These are phyloP conservation scores for Heteromormyrus szaboi DNA, from an alignment of 2,797 vertebrate genomes.

Conservation along the genomic window DNA sequence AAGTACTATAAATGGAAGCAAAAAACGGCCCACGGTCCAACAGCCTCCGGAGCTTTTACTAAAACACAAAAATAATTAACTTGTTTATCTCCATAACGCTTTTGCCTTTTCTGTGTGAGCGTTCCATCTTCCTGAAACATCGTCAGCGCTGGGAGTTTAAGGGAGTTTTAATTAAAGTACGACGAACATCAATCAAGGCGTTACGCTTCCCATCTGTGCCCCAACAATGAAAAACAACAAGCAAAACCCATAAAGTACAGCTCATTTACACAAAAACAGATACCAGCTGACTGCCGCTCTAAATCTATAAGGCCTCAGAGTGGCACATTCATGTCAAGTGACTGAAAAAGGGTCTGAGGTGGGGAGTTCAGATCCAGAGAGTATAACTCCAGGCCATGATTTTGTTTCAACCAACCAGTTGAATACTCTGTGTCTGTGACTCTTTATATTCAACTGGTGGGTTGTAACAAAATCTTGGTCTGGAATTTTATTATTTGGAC, in stretches of 20 bases:
- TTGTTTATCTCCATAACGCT: background rate
- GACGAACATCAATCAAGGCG: conserved; percentile 65
- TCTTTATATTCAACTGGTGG: background rate
- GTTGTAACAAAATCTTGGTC: background rate
- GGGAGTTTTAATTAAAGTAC: conserved; percentile 67
- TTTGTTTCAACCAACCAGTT: background rate
- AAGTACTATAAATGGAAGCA: conserved; percentile 1
- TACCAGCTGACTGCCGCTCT: background rate
- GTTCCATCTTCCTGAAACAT: conserved; percentile 26
- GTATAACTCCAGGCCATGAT: background rate
- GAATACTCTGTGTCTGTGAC: background rate
- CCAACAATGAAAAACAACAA: conserved; percentile 51
- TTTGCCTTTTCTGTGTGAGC: background rate
- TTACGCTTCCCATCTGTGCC: conserved; percentile 63
- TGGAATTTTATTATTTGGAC: background rate
- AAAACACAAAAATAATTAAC: conserved; percentile 3
- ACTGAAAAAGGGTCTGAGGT: background rate
- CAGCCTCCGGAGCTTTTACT: conserved; percentile 19
- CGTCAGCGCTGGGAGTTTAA: conserved; percentile 47
- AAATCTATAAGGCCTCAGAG: background rate
- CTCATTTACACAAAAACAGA: conserved; percentile 19
- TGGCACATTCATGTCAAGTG: background rate
- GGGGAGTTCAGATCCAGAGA: background rate
- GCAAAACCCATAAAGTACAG: conserved; percentile 53
- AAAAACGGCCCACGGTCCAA: conserved; percentile 40